Conservation (phyloP, 35 echinoderm and acorn worm genomes). For the Lytechinus variegatus region DNA sequence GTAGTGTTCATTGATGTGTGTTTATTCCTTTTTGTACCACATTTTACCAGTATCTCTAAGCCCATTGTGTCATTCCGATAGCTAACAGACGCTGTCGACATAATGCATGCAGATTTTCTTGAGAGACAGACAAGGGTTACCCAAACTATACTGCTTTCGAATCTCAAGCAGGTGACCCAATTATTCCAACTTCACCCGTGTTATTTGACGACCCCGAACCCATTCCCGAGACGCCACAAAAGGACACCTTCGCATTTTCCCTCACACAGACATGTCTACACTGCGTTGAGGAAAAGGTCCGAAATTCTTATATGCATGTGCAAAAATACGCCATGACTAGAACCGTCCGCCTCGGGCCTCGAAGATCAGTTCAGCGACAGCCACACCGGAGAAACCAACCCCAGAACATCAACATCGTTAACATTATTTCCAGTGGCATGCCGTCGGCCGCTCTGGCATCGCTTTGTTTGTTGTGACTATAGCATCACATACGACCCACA, state of each 20-base stretch:
- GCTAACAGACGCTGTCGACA: too few species aligned
- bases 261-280: background rate
- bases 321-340: background rate
- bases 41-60: too few species aligned
- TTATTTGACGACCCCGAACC: background rate
- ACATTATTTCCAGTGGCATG: too few species aligned
- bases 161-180: background rate
- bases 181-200: background rate
- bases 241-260: background rate
- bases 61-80: too few species aligned
- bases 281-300: background rate
- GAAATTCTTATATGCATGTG: background rate
- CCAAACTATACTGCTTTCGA: background rate
- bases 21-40: too few species aligned
- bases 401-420: too few species aligned
- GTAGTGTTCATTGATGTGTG: too few species aligned
- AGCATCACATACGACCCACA: background rate
- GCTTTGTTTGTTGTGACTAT: too few species aligned
- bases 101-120: too few species aligned
- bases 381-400: too few species aligned
- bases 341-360: background rate
- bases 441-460: too few species aligned
- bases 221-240: background rate
- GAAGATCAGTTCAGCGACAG: background rate
- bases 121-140: background rate